Evolutionary conservation across 2,888 invertebrate species (phyloP), one percentile per base, ranked within the genome.

Genomic region (Leucoptera coffeella): DNA sequence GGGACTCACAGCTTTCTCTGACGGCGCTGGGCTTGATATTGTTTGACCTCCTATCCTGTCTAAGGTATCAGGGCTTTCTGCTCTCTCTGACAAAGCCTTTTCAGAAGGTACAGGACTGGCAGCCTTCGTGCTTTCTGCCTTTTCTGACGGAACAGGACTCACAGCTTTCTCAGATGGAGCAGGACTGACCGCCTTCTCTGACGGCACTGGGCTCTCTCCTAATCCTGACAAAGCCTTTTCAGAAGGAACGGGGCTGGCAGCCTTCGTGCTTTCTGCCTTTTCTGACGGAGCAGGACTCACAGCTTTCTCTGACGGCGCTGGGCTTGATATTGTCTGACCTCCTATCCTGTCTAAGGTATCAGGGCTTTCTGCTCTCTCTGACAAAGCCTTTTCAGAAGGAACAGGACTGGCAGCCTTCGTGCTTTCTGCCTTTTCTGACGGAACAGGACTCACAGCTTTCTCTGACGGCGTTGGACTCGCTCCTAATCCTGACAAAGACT

Each of bases 321-420:
- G 17, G 9, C 9, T 17, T 17, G 17, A 17, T 17, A 9, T 17
- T 17, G 9, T 17, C 9, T 17, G 6, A 7, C 6, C 6, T 17
- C 9, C 17, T 7, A n/a, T 23, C 4, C 38, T 39, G 1, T 35
- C 35, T 2, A 23, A 15, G 8, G 24, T 29, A 1, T 21, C 19
- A 1, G 27, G 32, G 13, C 34, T 37, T 0, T 29, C 15, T 1
- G 28, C 28, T 2, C 15, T 22, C 6, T 22, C 22, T 10, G 9
- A 9, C n/a, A 22, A n/a, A 12, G 1, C 21, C 8, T 22, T 25
- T 4, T 30, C 31, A 4, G 10, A 10, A 12, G 30, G 28, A 3
- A 20, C 15, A 8, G 32, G 29, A 13, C 28, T 34, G 2, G 34
- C 26, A 14, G 3, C 28, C 8, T 29, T 33, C 6, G 11, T 3